phyloP scores from a whole-genome alignment of 2,113 vertebrate species.

The Sander lucioperca region DNA sequence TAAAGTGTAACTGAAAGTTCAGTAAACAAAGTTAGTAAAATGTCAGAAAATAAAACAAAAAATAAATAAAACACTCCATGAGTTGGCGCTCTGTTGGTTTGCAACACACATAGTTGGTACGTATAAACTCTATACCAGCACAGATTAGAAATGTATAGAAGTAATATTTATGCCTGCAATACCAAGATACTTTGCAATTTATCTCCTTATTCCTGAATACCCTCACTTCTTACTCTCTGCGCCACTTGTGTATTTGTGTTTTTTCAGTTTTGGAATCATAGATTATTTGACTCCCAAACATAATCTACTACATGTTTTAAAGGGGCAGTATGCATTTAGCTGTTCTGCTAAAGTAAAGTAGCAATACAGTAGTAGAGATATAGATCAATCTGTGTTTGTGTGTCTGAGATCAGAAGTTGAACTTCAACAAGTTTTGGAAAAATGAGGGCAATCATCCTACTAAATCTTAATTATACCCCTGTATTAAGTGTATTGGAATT shows the following conservation, averaged over 20 bases:
- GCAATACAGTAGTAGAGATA: background rate
- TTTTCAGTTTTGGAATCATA: background rate
- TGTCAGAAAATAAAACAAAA: background rate
- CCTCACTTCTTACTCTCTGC: background rate
- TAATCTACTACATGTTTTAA: background rate
- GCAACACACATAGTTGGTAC: background rate
- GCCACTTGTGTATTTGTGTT: background rate
- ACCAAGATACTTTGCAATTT: background rate
- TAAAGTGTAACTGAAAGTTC: background rate
- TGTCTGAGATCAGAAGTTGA: slow-evolving; percentile 21
- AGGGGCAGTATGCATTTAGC: background rate
- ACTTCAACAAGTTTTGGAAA: slow-evolving; percentile 34
- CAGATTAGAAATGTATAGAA: background rate
- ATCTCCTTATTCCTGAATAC: background rate
- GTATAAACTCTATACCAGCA: background rate
- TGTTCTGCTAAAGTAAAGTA: background rate
- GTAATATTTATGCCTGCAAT: background rate
- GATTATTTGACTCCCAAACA: background rate
- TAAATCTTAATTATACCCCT: slow-evolving; percentile 20
- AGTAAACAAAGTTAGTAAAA: background rate
- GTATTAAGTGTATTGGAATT: slow-evolving; percentile 24
- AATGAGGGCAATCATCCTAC: slow-evolving; percentile 27
- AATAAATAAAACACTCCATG: background rate
- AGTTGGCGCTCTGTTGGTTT: background rate
- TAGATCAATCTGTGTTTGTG: slow-evolving; percentile 33